Evolutionary conservation across 2,113 vertebrate species (phyloP).

Genomic region (Macrotus californicus): DNA sequence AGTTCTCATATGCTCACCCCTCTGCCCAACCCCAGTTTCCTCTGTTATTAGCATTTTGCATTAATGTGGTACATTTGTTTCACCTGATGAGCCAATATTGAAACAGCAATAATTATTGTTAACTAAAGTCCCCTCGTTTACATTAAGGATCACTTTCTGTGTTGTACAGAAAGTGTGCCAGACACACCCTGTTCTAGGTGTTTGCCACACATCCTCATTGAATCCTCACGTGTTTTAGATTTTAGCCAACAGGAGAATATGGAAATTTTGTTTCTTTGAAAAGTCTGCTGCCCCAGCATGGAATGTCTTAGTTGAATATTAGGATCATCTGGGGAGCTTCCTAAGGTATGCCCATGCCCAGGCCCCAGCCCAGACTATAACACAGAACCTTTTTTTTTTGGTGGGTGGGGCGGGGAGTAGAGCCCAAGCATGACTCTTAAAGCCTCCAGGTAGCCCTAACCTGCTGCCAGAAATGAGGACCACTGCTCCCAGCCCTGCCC

Average conservation of each 20-base stretch:
- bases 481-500: no score
- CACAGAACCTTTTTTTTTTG: background rate
- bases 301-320: background rate
- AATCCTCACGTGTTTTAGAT: background rate
- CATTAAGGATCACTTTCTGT: background rate
- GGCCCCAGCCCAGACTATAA: background rate
- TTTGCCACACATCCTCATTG: background rate
- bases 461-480: background rate
- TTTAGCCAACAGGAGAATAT: background rate
- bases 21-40: background rate
- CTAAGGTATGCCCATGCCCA: background rate
- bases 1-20: background rate
- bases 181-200: background rate
- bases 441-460: background rate
- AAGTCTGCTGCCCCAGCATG: background rate
- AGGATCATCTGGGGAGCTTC: background rate
- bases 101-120: background rate
- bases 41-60: background rate
- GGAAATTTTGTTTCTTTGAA: background rate
- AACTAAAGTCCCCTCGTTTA: background rate
- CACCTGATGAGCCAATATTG: background rate
- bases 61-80: background rate
- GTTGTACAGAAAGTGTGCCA: background rate
- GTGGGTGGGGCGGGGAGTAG: rapidly evolving
- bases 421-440: background rate